Evolutionary conservation across 2,113 vertebrate genomes (phyloP).

Genomic region (Xenopus tropicalis): UCB_Xtro_10.0 CM004451.2:16809501-16810000

Average conservation of each 20-base stretch:
- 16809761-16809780: background rate
- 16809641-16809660: no score
- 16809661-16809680: no score
- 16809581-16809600: no score
- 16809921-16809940: slow-evolving; percentile 4
- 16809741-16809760: background rate
- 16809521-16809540: no score
- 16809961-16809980: background rate
- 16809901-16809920: slow-evolving; percentile 28
- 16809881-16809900: slow-evolving; percentile 8
- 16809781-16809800: slow-evolving; percentile 4
- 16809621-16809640: no score
- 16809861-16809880: slow-evolving; percentile 23
- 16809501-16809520: no score
- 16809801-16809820: background rate
- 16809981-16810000: slow-evolving; percentile 1
- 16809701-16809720: no score
- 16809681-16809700: no score
- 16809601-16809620: no score
- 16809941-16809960: background rate
- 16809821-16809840: slow-evolving; percentile 16
- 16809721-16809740: no score
- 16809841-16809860: slow-evolving; percentile 19
- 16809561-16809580: no score
- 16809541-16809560: no score